Conservation (phyloP, 2,113 vertebrate genomes). For the Eulemur rufifrons region DNA sequence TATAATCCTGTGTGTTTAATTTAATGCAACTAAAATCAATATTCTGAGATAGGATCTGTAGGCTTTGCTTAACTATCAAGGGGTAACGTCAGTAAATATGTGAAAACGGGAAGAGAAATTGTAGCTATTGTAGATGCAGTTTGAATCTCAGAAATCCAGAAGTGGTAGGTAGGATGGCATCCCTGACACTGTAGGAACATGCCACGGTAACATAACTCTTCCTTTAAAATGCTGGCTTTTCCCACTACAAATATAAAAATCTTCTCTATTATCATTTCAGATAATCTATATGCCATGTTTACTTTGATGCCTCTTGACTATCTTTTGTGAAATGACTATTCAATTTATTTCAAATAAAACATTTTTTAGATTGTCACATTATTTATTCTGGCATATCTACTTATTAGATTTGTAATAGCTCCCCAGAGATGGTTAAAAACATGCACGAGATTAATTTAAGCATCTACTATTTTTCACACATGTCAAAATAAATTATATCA, state of each 20-base stretch:
- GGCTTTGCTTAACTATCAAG: background rate
- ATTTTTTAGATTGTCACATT: background rate
- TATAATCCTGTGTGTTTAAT: background rate
- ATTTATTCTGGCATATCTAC: slow-evolving; percentile 25
- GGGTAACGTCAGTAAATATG: background rate
- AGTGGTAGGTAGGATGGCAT: background rate
- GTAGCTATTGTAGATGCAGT: background rate
- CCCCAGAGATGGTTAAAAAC: slow-evolving; percentile 38
- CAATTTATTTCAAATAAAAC: slow-evolving; percentile 45
- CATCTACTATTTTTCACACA: slow-evolving; percentile 31
- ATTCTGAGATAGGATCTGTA: background rate
- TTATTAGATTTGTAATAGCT: slow-evolving; percentile 41
- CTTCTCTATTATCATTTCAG: background rate
- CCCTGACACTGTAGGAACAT: background rate
- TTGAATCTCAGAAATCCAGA: background rate
- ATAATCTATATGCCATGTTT: background rate
- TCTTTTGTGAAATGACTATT: slow-evolving; percentile 28
- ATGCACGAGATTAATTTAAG: slow-evolving; percentile 48
- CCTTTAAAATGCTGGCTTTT: background rate
- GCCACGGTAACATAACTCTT: background rate
- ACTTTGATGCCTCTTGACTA: background rate
- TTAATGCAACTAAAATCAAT: background rate
- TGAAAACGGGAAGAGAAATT: background rate
- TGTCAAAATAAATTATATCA: slow-evolving; percentile 63
- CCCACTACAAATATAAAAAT: background rate